A percentile compares a stretch with the other conserved stretches of the same genome.
phyloP scores from a whole-genome alignment of 2,113 vertebrate species.

The Edolisoma coerulescens region DNA sequence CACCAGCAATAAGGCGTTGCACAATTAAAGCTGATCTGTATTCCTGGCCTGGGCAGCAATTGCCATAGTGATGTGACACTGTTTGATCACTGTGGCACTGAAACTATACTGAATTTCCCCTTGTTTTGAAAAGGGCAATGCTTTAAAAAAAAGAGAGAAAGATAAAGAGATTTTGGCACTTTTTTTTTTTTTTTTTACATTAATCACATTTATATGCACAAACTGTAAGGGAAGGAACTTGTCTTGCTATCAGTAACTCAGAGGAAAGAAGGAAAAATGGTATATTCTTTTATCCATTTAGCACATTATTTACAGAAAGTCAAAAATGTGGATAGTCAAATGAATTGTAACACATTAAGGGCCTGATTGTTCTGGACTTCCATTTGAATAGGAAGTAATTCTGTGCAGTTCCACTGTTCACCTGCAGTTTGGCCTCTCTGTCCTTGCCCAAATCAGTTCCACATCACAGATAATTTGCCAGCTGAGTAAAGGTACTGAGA shows the following conservation, averaged over 20 bases:
- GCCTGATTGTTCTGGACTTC: not conserved
- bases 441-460: not conserved
- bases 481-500: not conserved
- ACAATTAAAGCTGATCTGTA: conserved; percentile 99
- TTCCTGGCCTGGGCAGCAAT: conserved; percentile 94
- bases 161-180: conserved; percentile 61
- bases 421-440: not conserved
- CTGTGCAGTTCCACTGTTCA: accelerated
- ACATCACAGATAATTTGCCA: not conserved
- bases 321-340: conserved; percentile 27
- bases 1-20: conserved; percentile 98
- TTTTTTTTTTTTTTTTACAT: conserved; percentile 42
- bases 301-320: conserved; percentile 53
- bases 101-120: conserved; percentile 88
- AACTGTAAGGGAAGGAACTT: conserved; percentile 63
- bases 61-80: conserved; percentile 93
- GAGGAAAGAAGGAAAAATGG: conserved; percentile 58
- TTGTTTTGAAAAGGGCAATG: conserved; percentile 90
- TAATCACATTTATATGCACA: conserved; percentile 67
- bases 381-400: not conserved
- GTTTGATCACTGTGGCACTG: conserved; percentile 87
- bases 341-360: conserved; percentile 32
- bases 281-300: conserved; percentile 59
- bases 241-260: conserved; percentile 51
- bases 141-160: conserved; percentile 71